A percentile compares a stretch with the other conserved stretches of the same genome.
Evolutionary conservation across 2,888 invertebrate species (phyloP).

Genomic region (Chymomyza fuscimana): DNA sequence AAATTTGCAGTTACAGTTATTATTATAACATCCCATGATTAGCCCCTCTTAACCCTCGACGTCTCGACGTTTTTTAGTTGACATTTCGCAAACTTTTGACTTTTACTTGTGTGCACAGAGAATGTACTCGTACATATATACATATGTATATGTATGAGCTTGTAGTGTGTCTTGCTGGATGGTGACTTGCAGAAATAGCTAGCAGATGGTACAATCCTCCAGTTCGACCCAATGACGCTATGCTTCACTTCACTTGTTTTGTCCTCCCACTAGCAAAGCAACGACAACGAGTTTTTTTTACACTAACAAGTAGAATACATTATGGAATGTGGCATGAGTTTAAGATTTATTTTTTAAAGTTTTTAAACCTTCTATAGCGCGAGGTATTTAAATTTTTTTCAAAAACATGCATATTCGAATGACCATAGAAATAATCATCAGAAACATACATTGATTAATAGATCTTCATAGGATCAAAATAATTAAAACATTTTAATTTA

Average conservation of each 20-base stretch:
- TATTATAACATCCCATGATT: not conserved
- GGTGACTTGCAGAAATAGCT: not conserved
- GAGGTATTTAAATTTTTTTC: no score
- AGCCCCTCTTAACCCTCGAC: not conserved
- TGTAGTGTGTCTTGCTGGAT: not conserved
- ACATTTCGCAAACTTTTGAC: not conserved
- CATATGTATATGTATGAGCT: not conserved
- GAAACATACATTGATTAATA: no score
- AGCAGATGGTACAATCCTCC: not conserved
- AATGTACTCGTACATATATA: not conserved
- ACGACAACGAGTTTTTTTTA: not conserved
- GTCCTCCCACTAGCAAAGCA: not conserved
- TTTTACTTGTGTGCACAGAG: not conserved
- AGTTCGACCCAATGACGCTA: not conserved
- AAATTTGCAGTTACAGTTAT: constrained; percentile 4
- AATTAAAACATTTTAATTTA: no score
- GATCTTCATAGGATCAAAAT: no score
- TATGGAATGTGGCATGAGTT: not conserved
- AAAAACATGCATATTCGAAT: no score
- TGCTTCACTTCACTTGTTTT: not conserved
- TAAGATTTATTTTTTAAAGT: no score
- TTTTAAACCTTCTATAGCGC: no score
- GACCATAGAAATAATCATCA: no score
- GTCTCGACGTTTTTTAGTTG: not conserved
- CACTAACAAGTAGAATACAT: not conserved